Evolutionary conservation across 2,888 invertebrate genomes (phyloP).

Genomic region (Lycophotia porphyrea): DNA sequence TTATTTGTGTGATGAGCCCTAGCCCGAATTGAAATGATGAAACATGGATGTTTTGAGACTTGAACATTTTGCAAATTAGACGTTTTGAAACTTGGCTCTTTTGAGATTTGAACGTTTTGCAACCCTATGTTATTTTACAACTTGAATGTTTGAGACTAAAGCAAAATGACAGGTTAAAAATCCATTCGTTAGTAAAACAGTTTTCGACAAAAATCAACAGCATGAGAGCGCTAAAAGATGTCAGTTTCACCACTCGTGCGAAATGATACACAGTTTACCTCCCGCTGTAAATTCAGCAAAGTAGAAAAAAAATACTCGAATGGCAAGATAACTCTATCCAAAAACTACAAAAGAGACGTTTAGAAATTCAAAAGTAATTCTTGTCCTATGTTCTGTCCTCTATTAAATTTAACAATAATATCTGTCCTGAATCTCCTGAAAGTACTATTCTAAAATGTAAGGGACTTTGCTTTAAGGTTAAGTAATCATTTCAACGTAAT

Average conservation of each 20-base stretch:
- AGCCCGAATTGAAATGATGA: too few relatives aligned
- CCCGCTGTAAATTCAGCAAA: conserved; percentile 18
- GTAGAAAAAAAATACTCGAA: conserved; percentile 6
- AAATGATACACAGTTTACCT: conserved; percentile 35
- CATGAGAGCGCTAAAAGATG: conserved; percentile 32
- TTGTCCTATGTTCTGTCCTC: conserved; percentile 9
- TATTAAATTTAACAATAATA: conserved; percentile 33
- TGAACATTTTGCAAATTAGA: too few relatives aligned
- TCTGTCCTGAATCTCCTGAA: conserved; percentile 27
- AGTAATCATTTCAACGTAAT: conserved; percentile 69
- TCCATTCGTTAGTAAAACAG: neutral
- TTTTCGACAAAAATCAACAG: conserved; percentile 37
- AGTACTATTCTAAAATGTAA: conserved; percentile 55
- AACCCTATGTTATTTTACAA: too few relatives aligned
- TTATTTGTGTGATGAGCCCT: too few relatives aligned
- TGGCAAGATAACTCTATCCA: neutral
- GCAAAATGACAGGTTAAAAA: too few relatives aligned
- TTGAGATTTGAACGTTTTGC: too few relatives aligned
- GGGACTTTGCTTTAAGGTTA: conserved; percentile 62
- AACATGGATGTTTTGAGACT: too few relatives aligned
- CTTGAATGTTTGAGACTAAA: too few relatives aligned
- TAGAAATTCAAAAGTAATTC: conserved; percentile 15
- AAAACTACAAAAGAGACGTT: conserved; percentile 5
- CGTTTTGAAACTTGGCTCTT: too few relatives aligned
- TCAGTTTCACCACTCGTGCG: conserved; percentile 20